Base-by-base conservation (phyloP, 2,888 invertebrate species). In the Ochropacha duplaris region DNA sequence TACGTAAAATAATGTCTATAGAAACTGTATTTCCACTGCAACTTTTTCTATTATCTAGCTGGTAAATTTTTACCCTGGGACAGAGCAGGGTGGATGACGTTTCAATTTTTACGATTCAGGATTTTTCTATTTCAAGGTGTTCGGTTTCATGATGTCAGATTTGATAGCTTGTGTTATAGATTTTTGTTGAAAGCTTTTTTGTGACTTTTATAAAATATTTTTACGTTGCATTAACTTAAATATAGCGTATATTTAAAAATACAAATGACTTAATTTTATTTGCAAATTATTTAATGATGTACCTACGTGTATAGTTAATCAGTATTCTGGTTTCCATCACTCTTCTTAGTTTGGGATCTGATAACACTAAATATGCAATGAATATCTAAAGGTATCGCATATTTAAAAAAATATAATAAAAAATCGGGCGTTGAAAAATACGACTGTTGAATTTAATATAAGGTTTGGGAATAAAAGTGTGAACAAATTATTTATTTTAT, bases 81-180 rank as follows among this genome's bases (percentile, higher is more conserved):
- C 55, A 39, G 22, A 54, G 61, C 62, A 65, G 71, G 61, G 63
- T 68, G 71, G 61, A 64, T 68, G 72, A 66, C 63, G 60, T 72
- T 67, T 68, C 69, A 67, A 73, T 76, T 81, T 80, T 72, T 75
- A 73, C 67, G 70, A 73, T 57, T 71, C 64, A 60, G 64, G 64
- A 78, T 71, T 76, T 78, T 78, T 72, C 75, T 75, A 81, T 83
- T 81, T 76, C 79, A 78, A 80, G 76, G 79, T 82, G 72, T 66
- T 62, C 71, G 76, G 68, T 76, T 80, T 65, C 66, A 60, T 61
- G 59, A 68, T 63, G 60, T 64, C 62, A 57, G 62, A 50, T 59
- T 60, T 64, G 62, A 68, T 68, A 61, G 61, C 22, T 31, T 34
- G 16, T 62, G 61, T 60, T 64, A 60, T 64, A 62, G 60, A 65